Conservation (phyloP, 2,888 invertebrate species). For the Byasa hedistus region DNA sequence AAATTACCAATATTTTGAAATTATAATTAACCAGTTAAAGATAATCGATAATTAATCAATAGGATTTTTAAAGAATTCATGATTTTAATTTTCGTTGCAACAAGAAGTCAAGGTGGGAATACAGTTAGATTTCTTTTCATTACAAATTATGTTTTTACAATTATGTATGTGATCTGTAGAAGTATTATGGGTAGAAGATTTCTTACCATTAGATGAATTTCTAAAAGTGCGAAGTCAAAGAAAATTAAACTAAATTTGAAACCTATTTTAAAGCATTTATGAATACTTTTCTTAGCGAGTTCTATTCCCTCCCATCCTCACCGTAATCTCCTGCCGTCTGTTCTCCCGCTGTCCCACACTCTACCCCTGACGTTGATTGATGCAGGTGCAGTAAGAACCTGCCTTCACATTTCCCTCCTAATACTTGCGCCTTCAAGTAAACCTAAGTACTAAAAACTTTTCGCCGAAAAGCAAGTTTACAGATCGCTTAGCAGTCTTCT, state of each 20-base stretch:
- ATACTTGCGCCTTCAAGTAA: constrained; percentile 30
- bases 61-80: too few relatives aligned
- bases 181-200: neutral
- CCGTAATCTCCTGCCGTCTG: constrained; percentile 51
- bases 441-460: constrained; percentile 30
- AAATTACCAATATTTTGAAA: too few relatives aligned
- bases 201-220: neutral
- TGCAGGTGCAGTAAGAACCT: constrained; percentile 68
- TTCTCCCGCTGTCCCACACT: constrained; percentile 53
- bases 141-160: too few relatives aligned
- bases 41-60: too few relatives aligned
- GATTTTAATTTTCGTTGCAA: too few relatives aligned
- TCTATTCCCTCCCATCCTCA: constrained; percentile 45
- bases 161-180: neutral
- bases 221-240: neutral
- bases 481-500: neutral
- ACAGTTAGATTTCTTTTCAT: too few relatives aligned
- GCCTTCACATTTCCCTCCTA: constrained; percentile 44
- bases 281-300: constrained; percentile 32
- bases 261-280: constrained; percentile 1
- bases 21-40: too few relatives aligned
- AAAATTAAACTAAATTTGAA: neutral
- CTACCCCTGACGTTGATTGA: constrained; percentile 67
- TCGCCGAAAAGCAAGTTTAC: constrained; percentile 4
- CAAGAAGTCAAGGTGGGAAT: too few relatives aligned